Evolutionary conservation across 2,888 invertebrate species (phyloP), one percentile per base, ranked within the genome.

Genomic region (Abrostola triplasia): DNA sequence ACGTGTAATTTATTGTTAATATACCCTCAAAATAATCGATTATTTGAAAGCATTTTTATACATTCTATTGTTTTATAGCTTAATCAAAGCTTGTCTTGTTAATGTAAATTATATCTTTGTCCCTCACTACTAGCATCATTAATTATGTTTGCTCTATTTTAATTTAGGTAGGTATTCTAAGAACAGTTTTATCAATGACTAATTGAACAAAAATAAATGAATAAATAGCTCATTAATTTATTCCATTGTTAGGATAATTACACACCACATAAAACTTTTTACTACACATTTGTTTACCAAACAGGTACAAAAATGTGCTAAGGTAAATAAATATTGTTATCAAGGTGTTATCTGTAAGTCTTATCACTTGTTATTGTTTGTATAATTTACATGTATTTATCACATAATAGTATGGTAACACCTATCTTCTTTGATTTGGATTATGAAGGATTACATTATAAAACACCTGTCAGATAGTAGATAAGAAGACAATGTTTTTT

Each of bases 321-420:
- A 57, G 48, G 67, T 74, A 70, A 75, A 80, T 73, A 81, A 76
- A 77, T 68, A 76, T 24, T 48, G 13, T 75, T 64, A 75, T 70
- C 59, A 57, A 24, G 57, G 40, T 64, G 55, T 64, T 70, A 76
- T 76, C 70, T 70, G 70, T 51, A 37, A 65, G 24, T 71, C 50
- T 42, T 71, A 71, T 75, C 76, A 64, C 36, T 57, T 75, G 70
- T 70, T 61, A 50, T 58, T 65, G 61, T 76, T 58, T 76, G 55
- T 56, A 52, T 44, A 52, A 47, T 53, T 59, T 51, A 65, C 13
- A 36, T 56, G 63, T 67, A 48, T 51, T 60, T 69, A 52, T 55
- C 42, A 47, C 13, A 44, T n/a, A 67, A 49, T 67, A 42, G 42
- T 67, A 48, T 56, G 55, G 48, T 42, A 59, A 59, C 50, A 55